Conservation (phyloP, 2,888 invertebrate species). For the Scaptomyza parva region DNA sequence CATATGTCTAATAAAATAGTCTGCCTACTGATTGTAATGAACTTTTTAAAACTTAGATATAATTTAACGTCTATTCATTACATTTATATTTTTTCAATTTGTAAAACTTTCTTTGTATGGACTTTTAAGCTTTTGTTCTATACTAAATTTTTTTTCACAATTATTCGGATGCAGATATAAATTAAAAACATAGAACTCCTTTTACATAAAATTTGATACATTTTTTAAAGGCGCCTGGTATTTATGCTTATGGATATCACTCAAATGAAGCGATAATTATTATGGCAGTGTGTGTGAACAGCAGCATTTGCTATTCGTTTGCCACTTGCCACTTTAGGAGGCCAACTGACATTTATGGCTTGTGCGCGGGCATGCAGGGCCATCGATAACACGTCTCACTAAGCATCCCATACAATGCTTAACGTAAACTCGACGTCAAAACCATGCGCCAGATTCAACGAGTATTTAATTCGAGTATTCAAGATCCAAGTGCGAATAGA, state of each 20-base stretch:
- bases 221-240: neutral
- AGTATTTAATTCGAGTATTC: constrained; percentile 36
- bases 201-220: too few species aligned
- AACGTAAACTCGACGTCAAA: constrained; percentile 23
- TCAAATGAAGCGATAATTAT: constrained; percentile 43
- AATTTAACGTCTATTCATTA: too few species aligned
- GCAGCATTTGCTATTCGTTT: constrained; percentile 50
- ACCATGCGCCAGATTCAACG: constrained; percentile 15
- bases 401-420: constrained; percentile 38
- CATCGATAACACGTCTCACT: constrained; percentile 68
- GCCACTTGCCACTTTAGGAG: constrained; percentile 42
- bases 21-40: too few species aligned
- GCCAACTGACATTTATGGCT: constrained; percentile 75
- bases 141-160: too few species aligned
- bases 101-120: too few species aligned
- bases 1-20: too few species aligned
- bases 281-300: constrained; percentile 32
- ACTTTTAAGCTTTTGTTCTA: too few species aligned
- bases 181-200: too few species aligned
- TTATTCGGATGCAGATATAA: too few species aligned
- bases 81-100: too few species aligned
- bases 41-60: too few species aligned
- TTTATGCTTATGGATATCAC: constrained; percentile 18
- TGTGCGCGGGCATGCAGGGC: constrained; percentile 69
- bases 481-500: constrained; percentile 23